Base-by-base conservation (phyloP, 2,113 vertebrate species). In the Petrocephalus zakoni region DNA sequence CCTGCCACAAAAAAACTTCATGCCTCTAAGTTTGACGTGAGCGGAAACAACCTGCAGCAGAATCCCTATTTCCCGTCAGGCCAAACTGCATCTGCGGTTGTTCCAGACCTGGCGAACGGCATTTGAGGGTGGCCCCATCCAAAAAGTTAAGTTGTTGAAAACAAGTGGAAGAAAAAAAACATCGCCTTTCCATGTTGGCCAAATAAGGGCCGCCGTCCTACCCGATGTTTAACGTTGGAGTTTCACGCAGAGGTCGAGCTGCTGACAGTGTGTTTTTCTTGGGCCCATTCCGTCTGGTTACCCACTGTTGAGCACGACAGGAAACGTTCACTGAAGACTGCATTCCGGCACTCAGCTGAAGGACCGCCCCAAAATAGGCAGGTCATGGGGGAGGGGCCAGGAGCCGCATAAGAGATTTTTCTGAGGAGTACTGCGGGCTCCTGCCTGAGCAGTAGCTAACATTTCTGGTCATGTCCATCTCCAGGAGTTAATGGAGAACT, bases 181-280 rank as follows among this genome's bases (percentile, higher is more conserved):
- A 22, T n/a, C 5, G 2, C 6, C 8, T 42, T 56, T 56, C 15
- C 81, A 83, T 83, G 81, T 49, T 83, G 81, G 37, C 81, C 46
- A 83, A 47, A 83, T 83, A 83, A 83, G 46, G 81, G 81, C 42
- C 25, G 52, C 84, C n/a, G 46, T 83, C 46, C 81, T 83, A 4
- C 42, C 81, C 46, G 49, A 21, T 83, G 81, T 86, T 86, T 55
- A 55, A n/a, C 8, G 5, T 37, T 55, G 4, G 52, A 37, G 84
- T 55, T 86, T 55, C 13, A 55, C 19, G 52, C 22, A 15, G 52
- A 55, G 52, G 52, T 86, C 8, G 55, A 13, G 51, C 51, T 29
- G 84, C 84, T 55, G 51, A 56, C 17, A 53, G 29, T 9, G 51
- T 86, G 84, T 86, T 86, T 86, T 86, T 86, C 15, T 56, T 86